Conservation (phyloP, 2,888 invertebrate species). For the Morinoia aosen region DNA sequence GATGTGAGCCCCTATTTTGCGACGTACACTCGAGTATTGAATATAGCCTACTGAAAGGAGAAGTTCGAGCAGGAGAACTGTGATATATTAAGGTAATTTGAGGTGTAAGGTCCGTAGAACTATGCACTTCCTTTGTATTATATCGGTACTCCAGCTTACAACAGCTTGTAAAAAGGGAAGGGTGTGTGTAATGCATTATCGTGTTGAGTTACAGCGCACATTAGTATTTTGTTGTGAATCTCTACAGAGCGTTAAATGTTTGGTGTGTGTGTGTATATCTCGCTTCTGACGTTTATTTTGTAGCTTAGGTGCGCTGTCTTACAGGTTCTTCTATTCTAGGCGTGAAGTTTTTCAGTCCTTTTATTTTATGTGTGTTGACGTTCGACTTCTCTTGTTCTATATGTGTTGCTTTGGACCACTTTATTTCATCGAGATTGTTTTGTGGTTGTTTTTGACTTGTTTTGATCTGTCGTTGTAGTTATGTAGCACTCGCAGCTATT, state of each 20-base stretch:
- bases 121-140: neutral
- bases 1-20: neutral
- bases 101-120: neutral
- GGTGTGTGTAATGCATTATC: neutral
- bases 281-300: neutral
- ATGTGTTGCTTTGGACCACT: neutral
- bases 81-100: slow-evolving; percentile 9
- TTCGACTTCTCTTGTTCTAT: neutral
- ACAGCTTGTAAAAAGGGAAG: neutral
- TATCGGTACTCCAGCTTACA: neutral
- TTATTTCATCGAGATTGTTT: neutral
- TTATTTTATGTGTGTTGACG: neutral
- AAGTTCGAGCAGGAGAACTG: slow-evolving; percentile 14
- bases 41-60: neutral
- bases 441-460: neutral
- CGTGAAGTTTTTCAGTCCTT: no score
- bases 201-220: neutral
- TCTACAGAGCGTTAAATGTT: neutral
- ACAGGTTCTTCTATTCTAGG: no score
- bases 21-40: neutral
- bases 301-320: neutral
- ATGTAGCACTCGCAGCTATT: no score
- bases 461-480: no score
- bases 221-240: neutral
- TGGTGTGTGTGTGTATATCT: neutral